Percentiles rank a stretch among this genome's conserved stretches.
These are phyloP conservation scores for Chinchilla lanigera DNA, from an alignment of 2,113 vertebrate genomes.

Conservation along the genomic window DNA sequence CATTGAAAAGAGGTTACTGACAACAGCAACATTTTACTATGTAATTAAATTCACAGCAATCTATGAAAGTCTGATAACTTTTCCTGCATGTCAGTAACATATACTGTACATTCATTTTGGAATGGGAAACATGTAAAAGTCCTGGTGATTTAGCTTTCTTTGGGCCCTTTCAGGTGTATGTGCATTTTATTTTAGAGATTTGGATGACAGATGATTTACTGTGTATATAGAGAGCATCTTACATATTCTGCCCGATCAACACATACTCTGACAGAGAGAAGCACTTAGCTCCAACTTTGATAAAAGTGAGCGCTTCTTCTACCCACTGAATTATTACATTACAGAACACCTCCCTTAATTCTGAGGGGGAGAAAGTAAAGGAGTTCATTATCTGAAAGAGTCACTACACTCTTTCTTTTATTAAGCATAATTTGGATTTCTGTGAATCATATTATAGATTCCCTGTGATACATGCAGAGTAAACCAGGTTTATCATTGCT, in stretches of 20 bases:
- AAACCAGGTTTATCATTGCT: not conserved
- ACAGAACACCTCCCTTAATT: not conserved
- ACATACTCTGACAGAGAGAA: conserved; percentile 9
- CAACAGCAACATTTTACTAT: not conserved
- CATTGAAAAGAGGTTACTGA: not conserved
- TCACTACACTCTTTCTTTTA: conserved; percentile 26
- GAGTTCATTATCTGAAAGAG: conserved; percentile 42
- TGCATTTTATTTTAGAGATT: conserved; percentile 42
- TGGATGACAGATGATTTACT: not conserved
- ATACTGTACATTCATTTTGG: not conserved
- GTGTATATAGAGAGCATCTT: not conserved
- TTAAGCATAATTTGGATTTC: conserved; percentile 47
- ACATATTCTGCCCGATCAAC: not conserved
- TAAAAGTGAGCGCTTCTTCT: conserved; percentile 48
- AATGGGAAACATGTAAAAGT: not conserved
- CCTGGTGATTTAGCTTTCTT: not conserved
- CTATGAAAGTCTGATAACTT: not conserved
- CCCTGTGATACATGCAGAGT: not conserved
- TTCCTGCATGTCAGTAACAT: not conserved
- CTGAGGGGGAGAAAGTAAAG: accelerated
- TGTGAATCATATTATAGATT: conserved; percentile 26
- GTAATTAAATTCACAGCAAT: not conserved
- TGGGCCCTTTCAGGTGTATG: not conserved
- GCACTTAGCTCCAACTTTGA: not conserved
- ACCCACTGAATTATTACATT: not conserved